These are phyloP conservation scores for Crioceris asparagi DNA, from an alignment of 2,888 invertebrate genomes.

Conservation along the genomic window DNA sequence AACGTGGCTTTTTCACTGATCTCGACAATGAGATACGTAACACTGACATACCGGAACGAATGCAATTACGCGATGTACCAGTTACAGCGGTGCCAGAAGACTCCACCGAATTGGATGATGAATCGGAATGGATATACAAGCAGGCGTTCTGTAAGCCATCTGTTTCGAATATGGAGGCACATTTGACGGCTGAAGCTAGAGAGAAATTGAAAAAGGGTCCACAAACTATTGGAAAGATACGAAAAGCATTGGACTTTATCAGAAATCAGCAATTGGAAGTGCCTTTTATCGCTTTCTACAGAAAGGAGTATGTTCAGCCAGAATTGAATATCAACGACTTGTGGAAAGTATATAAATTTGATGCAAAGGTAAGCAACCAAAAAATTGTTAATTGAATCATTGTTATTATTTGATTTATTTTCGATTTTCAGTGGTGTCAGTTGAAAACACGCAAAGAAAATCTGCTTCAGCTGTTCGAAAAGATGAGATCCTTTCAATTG, in stretches of 20 bases:
- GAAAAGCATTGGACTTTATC: slow-evolving; percentile 91
- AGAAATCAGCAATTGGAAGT: slow-evolving; percentile 91
- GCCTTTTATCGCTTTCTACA: slow-evolving; percentile 96
- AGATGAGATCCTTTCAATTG: slow-evolving; percentile 85
- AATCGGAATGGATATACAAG: slow-evolving; percentile 96
- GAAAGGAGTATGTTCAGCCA: slow-evolving; percentile 94
- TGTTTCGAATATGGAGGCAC: slow-evolving; percentile 66
- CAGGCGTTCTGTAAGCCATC: slow-evolving; percentile 81
- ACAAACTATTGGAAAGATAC: slow-evolving; percentile 76
- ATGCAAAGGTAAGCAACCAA: slow-evolving; percentile 65
- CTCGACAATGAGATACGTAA: slow-evolving; percentile 82
- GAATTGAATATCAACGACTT: slow-evolving; percentile 90
- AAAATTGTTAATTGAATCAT: no score
- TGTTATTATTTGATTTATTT: no score
- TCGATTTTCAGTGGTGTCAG: slow-evolving; percentile 70
- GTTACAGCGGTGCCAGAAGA: slow-evolving; percentile 73
- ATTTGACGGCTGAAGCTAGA: slow-evolving; percentile 42
- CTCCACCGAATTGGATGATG: slow-evolving; percentile 81
- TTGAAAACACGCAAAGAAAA: slow-evolving; percentile 75
- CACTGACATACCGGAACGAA: slow-evolving; percentile 83
- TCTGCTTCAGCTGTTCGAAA: slow-evolving; percentile 69
- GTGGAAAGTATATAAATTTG: slow-evolving; percentile 96
- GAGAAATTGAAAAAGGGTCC: slow-evolving; percentile 52
- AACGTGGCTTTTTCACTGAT: slow-evolving; percentile 92
- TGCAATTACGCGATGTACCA: slow-evolving; percentile 82